Base-by-base conservation (phyloP, 2,888 invertebrate species). In the Blera fallax region DNA sequence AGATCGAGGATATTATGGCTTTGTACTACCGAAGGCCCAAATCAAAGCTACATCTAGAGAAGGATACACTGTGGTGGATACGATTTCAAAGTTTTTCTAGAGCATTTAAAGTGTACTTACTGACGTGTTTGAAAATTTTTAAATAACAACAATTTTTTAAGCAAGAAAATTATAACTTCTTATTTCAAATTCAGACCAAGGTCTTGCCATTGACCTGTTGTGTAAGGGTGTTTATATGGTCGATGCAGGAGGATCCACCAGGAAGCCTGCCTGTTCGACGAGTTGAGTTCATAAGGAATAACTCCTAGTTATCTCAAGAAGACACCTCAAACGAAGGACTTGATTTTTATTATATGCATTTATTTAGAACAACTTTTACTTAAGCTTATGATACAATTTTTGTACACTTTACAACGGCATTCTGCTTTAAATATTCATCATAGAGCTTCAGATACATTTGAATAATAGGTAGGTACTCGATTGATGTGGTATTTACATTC, bases 1-100 rank as follows among this genome's bases (percentile, higher is more conserved):
- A 10, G 92, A 92, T 89, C 89, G 88, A n/a, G 92, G 92, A 7
- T 64, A 79, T 34, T 88, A 88, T 56, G 92, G 91, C 0, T 92
- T 91, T 34, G 87, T 91, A 0, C 83, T 92, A 34, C 91, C 91
- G 8, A 90, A 91, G 3, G 87, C 87, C 7, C 90, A 88, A 87
- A 92, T 92, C 34, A 88, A 89, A 70, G 89, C 88, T 10, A 91
- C 91, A 1, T 89, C 89, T 0, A 72, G 87, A 1, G 92, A 92
- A 58, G 91, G 90, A 14, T 90, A 89, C 87, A 89, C 87, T 2
- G 88, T 91, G 54, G 89, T 89, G 4, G 90, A 91, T 52, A 89
- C 91, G 8, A 90, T 92, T 27, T 89, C 91, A 11, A 89, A 89
- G 78, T 82, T 78, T 45, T 73, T 82, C 32, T 87, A 78, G 14